These are phyloP conservation scores for Hippocampus mohnikei DNA, from an alignment of 2,113 vertebrate genomes.

Conservation along the genomic window DNA sequence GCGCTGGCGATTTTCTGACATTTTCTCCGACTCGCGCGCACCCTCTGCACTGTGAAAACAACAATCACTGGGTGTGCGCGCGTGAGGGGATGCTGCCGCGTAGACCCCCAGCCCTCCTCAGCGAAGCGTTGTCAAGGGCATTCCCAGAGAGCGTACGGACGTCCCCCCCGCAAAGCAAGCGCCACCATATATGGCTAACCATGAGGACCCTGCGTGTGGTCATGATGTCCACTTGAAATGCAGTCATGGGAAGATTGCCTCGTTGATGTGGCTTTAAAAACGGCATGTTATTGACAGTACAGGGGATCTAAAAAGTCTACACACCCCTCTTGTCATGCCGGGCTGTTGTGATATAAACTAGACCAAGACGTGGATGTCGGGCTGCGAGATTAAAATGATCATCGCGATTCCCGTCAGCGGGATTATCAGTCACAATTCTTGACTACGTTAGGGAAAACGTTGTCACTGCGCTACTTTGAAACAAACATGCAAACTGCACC, in stretches of 20 bases:
- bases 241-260: background rate
- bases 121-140: background rate
- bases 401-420: no score
- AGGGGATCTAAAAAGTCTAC: background rate
- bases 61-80: background rate
- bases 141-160: background rate
- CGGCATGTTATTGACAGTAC: background rate
- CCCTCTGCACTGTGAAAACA: conserved; percentile 33
- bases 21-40: conserved; percentile 42
- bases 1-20: conserved; percentile 46
- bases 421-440: no score
- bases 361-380: no score
- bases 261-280: background rate
- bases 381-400: no score
- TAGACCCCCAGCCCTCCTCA: background rate
- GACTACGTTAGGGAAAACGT: no score
- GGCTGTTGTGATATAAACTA: no score
- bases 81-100: background rate
- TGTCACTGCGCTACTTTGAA: no score
- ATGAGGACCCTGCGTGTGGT: background rate
- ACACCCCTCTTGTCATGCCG: background rate
- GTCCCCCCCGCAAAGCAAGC: background rate
- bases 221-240: background rate
- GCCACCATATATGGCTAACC: background rate
- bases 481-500: no score